Percentiles rank a stretch among this genome's conserved stretches.
Evolutionary conservation across 2,113 vertebrate species (phyloP).

Genomic region (Prinia subflava): DNA sequence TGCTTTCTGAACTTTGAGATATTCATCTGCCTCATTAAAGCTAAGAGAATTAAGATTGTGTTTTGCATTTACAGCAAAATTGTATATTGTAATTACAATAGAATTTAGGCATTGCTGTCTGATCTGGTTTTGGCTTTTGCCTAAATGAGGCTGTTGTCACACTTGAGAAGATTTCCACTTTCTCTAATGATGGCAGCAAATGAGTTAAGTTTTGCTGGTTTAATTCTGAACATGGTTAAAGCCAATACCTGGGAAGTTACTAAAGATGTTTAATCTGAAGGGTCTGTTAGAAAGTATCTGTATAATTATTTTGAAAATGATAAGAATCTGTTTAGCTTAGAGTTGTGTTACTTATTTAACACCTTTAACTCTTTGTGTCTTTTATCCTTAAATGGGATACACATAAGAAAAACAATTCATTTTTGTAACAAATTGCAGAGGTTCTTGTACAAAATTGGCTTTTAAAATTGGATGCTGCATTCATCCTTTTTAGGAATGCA

Average conservation of each 20-base stretch:
- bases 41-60: neutral
- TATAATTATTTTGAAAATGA: neutral
- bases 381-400: neutral
- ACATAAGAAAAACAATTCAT: rapidly evolving
- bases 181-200: neutral
- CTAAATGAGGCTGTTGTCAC: neutral
- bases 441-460: neutral
- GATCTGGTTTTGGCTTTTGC: neutral
- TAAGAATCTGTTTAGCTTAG: neutral
- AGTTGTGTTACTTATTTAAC: neutral
- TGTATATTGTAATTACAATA: neutral
- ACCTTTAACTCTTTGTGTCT: neutral
- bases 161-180: neutral
- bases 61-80: neutral
- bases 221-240: neutral
- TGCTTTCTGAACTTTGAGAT: neutral
- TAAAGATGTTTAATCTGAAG: neutral
- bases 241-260: neutral
- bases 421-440: neutral
- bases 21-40: neutral
- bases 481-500: neutral
- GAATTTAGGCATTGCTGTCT: neutral
- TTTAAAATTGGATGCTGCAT: neutral
- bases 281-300: neutral
- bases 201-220: neutral